Evolutionary conservation across 2,113 vertebrate genomes (phyloP), one percentile per base, ranked within the genome.

Genomic region (Myiagra hebetior): DNA sequence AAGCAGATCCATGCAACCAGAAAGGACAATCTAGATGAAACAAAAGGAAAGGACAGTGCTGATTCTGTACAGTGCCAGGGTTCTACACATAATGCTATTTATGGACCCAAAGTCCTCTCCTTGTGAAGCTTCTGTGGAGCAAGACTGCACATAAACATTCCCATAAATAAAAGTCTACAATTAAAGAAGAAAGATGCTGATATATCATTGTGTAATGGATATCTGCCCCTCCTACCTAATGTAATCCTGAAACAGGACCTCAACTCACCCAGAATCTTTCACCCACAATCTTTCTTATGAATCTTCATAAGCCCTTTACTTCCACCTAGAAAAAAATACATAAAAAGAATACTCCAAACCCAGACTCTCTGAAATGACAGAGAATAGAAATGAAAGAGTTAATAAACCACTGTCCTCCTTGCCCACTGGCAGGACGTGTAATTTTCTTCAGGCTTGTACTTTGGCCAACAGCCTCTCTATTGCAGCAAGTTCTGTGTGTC

Each of bases 361-460:
- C 39, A 55, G 15, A 33, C 3, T 59, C 6, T 55, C 15, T 20
- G 6, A 94, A 87, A 91, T 59, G 1, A 46, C 21, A 70, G 10
- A 46, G 17, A 70, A 55, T 10, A 69, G 26, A 84, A 90, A 82
- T 19, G 0, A 63, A 78, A 59, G 3, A 6, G 2, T 55, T 70
- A 31, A 65, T 33, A 30, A 91, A 57, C 15, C 1, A 0, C 41
- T 35, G 13, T 39, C 5, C 35, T 57, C 27, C 37, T 76, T 62
- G 30, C 8, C n/a, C 37, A 8, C 53, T 39, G 41, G 15, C 28
- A 53, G 30, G 11, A 46, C 20, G 3, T 0, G 0, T 28, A 55
- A 6, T 73, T 86, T 88, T 77, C 53, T 80, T 69, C 46, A 37
- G 57, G 24, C 13, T 75, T 69, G 28, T 75, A 20, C 30, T 50